Conservation (phyloP, 2,888 invertebrate species). For the Parnassius smintheus region DNA sequence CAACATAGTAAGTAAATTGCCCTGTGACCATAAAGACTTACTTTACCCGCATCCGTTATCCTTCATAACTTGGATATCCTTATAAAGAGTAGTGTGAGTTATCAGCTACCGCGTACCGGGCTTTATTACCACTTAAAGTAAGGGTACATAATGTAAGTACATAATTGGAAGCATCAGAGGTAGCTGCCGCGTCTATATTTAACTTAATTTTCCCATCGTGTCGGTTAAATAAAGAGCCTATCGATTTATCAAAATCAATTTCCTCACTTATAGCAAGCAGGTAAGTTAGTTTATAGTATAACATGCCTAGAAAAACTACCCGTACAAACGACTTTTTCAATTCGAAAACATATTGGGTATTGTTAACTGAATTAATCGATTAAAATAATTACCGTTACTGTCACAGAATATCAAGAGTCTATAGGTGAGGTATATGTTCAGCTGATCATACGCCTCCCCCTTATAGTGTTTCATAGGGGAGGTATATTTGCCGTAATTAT, state of each 20-base stretch:
- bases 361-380: too few species aligned
- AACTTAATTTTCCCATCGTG: constrained; percentile 25
- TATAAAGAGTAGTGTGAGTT: constrained; percentile 56
- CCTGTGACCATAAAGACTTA: constrained; percentile 60
- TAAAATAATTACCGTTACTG: too few species aligned
- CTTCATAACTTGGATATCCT: constrained; percentile 61
- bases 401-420: too few species aligned
- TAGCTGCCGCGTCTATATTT: constrained; percentile 25
- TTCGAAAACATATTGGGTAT: too few species aligned
- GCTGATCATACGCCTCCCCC: too few species aligned
- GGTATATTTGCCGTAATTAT: too few species aligned
- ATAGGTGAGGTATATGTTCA: too few species aligned
- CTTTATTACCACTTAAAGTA: constrained; percentile 59
- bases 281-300: not conserved
- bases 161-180: constrained; percentile 35
- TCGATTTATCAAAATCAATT: constrained; percentile 26
- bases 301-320: too few species aligned
- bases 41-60: constrained; percentile 62
- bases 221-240: constrained; percentile 19
- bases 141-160: constrained; percentile 34
- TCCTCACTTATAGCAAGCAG: constrained; percentile 13
- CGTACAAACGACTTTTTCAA: too few species aligned
- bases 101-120: constrained; percentile 51
- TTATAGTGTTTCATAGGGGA: too few species aligned
- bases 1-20: constrained; percentile 63